These are phyloP conservation scores for Chelonia mydas DNA, from an alignment of 2,797 vertebrate species.

Conservation along the genomic window DNA sequence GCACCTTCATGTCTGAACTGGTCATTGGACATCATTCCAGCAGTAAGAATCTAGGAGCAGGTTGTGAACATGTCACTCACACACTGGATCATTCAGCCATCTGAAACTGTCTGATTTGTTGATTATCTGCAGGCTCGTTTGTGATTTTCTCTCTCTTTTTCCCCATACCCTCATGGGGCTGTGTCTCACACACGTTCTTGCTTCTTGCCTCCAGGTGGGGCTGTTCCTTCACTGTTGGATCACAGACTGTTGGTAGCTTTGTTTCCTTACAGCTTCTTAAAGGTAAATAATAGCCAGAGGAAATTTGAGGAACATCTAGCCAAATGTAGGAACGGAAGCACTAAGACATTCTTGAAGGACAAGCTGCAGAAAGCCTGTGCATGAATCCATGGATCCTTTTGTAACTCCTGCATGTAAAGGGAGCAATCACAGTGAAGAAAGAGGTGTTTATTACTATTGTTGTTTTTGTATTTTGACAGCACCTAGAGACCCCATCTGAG, in stretches of 20 bases:
- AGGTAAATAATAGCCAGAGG: neutral
- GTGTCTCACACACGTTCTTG: slow-evolving; percentile 26
- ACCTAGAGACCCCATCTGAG: neutral
- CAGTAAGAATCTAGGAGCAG: neutral
- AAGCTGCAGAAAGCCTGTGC: neutral
- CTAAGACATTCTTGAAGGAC: neutral
- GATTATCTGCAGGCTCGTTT: rapidly evolving
- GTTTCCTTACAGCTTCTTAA: neutral
- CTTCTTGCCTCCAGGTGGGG: slow-evolving; percentile 66
- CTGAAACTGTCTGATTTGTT: neutral
- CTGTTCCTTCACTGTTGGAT: slow-evolving; percentile 62
- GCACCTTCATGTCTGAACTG: neutral
- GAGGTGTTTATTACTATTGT: neutral
- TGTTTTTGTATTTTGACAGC: neutral
- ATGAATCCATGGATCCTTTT: neutral
- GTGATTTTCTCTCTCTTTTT: neutral
- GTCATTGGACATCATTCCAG: neutral
- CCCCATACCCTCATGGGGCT: neutral
- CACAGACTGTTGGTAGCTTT: neutral
- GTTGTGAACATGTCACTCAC: neutral
- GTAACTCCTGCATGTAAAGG: neutral
- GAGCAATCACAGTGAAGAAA: neutral
- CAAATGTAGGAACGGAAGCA: neutral
- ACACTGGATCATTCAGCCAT: rapidly evolving
- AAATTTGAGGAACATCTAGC: slow-evolving; percentile 1